Base-by-base conservation (phyloP, 2,888 invertebrate genomes). In the Hermodice carunculata region DNA sequence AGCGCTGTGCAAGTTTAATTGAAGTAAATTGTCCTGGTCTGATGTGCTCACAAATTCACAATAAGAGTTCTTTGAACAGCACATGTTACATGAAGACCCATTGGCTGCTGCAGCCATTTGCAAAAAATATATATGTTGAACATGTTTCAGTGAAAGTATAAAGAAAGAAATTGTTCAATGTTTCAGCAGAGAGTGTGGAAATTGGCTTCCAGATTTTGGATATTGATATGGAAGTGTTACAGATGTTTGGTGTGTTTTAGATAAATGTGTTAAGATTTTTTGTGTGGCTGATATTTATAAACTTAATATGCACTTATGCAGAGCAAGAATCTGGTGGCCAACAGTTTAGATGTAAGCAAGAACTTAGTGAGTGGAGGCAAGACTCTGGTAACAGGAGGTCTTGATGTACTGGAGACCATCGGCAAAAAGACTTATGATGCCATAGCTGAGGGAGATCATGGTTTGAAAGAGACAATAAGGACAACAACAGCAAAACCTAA, bases 341-440 rank as follows among this genome's bases (percentile, higher is more conserved):
- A n/a, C n/a, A n/a, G n/a, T n/a, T n/a, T n/a, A n/a, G n/a, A n/a
- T n/a, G n/a, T n/a, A n/a, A n/a, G 57, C n/a, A 75, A 76, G 46
- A 70, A 69, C 14, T 58, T 87, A 6, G 83, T 86, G 5, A 77
- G 81, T 31, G 85, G 86, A 78, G 75, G 80, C 57, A 80, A 80
- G 53, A 61, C 32, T 26, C 22, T 71, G 11, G 65, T 73, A 11
- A 54, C 61, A 17, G 70, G 71, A 3, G 79, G 86, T 49, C 71
- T 87, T 28, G 96, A 94, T 81, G 96, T 96, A 0, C 86, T 97
- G 51, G 97, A 97, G 86, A 92, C 93, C 0, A 93, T 97, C 71
- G 97, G 97, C 6, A 96, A 96, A 84, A 96, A 96, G 84, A 97
- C 96, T 0, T 95, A 96, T 92, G 93, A 94, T 81, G 94, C 94